A percentile compares a stretch with the other conserved stretches of the same genome.
phyloP scores from a whole-genome alignment of 2,888 invertebrate species.

The Temnothorax rugatulus region DNA sequence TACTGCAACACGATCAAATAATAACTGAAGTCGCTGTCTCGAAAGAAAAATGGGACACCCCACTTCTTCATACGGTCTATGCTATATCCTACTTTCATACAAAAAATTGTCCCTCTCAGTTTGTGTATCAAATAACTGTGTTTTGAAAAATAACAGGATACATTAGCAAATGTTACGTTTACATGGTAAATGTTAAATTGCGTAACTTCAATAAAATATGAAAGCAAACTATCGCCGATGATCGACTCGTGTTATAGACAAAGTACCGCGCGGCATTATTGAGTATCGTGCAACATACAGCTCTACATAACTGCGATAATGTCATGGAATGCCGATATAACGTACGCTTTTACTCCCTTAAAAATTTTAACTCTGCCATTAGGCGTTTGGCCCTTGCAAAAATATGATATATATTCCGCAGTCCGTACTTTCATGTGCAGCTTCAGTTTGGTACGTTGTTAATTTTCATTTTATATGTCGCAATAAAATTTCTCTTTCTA shows the following conservation, averaged over 20 bases:
- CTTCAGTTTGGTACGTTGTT: slow-evolving; percentile 2
- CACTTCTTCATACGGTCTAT: background rate
- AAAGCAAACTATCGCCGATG: background rate
- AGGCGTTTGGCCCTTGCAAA: slow-evolving; percentile 22
- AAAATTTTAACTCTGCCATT: background rate
- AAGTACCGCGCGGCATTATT: background rate
- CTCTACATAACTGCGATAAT: background rate
- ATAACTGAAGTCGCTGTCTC: background rate
- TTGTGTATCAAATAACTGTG: background rate
- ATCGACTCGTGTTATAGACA: background rate
- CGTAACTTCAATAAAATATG: slow-evolving; percentile 18
- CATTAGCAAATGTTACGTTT: background rate
- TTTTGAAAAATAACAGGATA: background rate
- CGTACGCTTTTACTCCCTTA: background rate
- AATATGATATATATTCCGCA: background rate
- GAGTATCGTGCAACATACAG: background rate
- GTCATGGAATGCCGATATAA: background rate
- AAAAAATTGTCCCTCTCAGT: background rate
- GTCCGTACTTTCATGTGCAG: background rate
- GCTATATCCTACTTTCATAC: background rate
- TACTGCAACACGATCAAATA: background rate
- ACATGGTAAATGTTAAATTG: background rate
- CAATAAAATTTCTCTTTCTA: background rate
- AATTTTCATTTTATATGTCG: background rate
- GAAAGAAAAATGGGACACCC: background rate